Conservation (phyloP, 1,140 invertebrate genomes). For the Hyles vespertilio region DNA sequence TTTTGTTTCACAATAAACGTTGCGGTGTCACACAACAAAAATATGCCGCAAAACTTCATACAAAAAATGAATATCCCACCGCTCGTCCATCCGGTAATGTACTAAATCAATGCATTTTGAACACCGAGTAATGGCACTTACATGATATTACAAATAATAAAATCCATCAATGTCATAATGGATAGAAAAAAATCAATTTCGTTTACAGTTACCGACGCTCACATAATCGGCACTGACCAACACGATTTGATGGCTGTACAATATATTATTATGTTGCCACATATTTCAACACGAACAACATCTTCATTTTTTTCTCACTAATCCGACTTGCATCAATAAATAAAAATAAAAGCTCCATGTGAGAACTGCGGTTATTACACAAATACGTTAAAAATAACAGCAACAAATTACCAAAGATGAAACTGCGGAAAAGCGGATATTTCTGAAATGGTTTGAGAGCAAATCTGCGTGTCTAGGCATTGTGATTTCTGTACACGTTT, state of each 20-base stretch:
- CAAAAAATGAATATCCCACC: too few species aligned
- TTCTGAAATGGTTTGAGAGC: slow-evolving; percentile 42
- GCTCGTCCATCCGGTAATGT: too few species aligned
- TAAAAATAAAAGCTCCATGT: too few species aligned
- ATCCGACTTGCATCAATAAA: too few species aligned
- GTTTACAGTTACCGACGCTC: slow-evolving; percentile 51
- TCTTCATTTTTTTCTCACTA: background rate
- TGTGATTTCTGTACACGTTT: slow-evolving; percentile 61
- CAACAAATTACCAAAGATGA: slow-evolving; percentile 3
- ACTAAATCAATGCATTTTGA: too few species aligned
- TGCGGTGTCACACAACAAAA: too few species aligned
- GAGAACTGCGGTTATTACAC: too few species aligned
- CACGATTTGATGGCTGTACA: slow-evolving; percentile 14
- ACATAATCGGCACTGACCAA: slow-evolving; percentile 26
- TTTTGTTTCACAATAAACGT: slow-evolving; percentile 48
- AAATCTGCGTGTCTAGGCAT: slow-evolving; percentile 36
- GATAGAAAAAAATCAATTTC: slow-evolving; percentile 66
- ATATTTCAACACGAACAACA: background rate
- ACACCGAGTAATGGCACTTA: slow-evolving; percentile 43
- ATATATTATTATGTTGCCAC: slow-evolving; percentile 6
- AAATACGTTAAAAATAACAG: background rate
- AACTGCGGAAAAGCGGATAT: slow-evolving; percentile 19
- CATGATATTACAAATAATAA: slow-evolving; percentile 55
- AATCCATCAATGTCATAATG: slow-evolving; percentile 53
- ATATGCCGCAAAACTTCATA: too few species aligned